A percentile compares a stretch with the other conserved stretches of the same genome.
Conservation (phyloP, 92 coral and sea anemone species). For the Phymanthus crucifer region DNA sequence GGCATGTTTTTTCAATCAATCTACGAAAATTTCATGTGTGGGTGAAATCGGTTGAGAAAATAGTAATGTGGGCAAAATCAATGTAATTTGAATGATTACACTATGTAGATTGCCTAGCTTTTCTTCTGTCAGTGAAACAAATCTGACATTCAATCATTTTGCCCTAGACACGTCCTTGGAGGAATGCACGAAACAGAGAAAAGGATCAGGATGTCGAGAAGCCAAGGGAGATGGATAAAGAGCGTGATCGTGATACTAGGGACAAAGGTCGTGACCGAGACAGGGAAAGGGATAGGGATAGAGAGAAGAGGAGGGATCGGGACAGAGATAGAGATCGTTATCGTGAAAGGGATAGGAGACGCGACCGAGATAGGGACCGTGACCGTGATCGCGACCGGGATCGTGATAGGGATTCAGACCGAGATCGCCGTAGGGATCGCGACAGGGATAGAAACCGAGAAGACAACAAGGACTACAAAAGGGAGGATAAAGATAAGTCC, state of each 20-base stretch:
- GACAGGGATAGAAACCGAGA: conserved; percentile 35
- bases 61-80: too few species aligned
- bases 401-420: conserved; percentile 50
- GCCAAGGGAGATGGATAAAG: conserved; percentile 40
- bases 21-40: too few species aligned
- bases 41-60: too few species aligned
- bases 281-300: conserved; percentile 50
- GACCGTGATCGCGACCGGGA: conserved; percentile 57
- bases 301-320: conserved; percentile 39
- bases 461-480: conserved; percentile 29
- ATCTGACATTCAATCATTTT: neutral
- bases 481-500: conserved; percentile 84
- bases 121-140: too few species aligned
- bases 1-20: too few species aligned
- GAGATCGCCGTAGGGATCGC: conserved; percentile 45
- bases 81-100: neutral
- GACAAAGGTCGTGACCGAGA: conserved; percentile 58
- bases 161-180: conserved; percentile 56
- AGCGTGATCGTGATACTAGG: conserved; percentile 56
- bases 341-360: conserved; percentile 44
- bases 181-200: conserved; percentile 24
- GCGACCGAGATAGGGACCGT: conserved; percentile 39
- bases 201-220: conserved; percentile 46
- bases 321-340: conserved; percentile 50
- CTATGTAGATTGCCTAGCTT: too few species aligned